Percentiles rank a stretch among this genome's conserved stretches.
Conservation (phyloP, 2,113 vertebrate genomes). For the Caracal caracal region DNA sequence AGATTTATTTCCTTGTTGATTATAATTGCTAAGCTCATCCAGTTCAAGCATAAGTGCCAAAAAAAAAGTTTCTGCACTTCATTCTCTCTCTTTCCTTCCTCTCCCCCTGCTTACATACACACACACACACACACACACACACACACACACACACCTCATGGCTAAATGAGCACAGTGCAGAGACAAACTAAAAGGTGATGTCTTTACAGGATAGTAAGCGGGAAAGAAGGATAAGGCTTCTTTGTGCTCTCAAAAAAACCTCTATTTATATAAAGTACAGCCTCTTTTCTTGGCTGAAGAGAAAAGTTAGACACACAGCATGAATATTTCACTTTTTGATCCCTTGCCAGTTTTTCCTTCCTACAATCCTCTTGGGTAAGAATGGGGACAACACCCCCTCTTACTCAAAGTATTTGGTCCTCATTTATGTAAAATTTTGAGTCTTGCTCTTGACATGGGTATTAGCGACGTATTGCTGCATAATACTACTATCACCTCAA, state of each 20-base stretch:
- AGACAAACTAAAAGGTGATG: neutral
- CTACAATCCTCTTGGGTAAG: neutral
- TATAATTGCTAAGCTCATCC: neutral
- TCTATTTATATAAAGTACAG: neutral
- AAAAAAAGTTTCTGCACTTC: neutral
- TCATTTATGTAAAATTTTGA: neutral
- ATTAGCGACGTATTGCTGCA: neutral
- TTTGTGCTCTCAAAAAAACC: neutral
- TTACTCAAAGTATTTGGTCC: neutral
- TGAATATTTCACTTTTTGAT: neutral
- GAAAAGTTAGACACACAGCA: neutral
- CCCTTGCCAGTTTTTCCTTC: neutral
- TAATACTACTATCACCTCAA: neutral
- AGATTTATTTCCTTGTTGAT: neutral
- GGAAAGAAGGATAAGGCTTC: neutral
- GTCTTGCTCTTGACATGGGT: neutral
- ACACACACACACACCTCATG: neutral
- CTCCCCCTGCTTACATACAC: neutral
- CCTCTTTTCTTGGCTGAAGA: neutral
- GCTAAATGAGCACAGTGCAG: neutral
- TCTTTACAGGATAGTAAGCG: neutral
- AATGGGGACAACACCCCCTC: accelerated
- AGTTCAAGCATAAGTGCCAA: neutral
- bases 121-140: neutral
- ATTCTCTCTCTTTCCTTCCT: neutral